phyloP scores from a whole-genome alignment of 2,797 vertebrate species.

The Tadarida brasiliensis region DNA sequence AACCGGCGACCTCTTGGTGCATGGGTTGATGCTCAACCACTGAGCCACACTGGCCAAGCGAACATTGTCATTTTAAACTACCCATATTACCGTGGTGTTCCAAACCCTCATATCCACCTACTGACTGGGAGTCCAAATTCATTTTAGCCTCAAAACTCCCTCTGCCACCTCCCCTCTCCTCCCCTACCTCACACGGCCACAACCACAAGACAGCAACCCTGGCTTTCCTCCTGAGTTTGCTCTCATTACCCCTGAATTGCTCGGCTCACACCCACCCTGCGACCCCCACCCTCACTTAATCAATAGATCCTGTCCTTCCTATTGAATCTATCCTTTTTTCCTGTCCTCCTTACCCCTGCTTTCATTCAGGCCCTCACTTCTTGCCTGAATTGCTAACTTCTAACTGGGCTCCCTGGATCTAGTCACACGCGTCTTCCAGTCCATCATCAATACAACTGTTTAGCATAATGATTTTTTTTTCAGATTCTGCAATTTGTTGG shows the following conservation, averaged over 20 bases:
- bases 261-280: fast-evolving
- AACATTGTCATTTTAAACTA: not conserved
- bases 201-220: not conserved
- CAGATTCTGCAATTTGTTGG: not conserved
- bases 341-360: not conserved
- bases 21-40: not conserved
- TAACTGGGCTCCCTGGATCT: not conserved
- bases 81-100: not conserved
- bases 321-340: not conserved
- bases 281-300: not conserved
- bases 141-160: not conserved
- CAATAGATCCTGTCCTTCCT: not conserved
- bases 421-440: not conserved
- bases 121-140: not conserved
- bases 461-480: not conserved
- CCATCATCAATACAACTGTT: not conserved
- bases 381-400: not conserved
- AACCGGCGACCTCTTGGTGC: not conserved
- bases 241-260: not conserved
- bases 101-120: not conserved
- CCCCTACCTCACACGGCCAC: not conserved
- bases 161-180: too few species aligned
- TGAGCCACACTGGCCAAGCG: not conserved
- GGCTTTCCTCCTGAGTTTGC: not conserved
- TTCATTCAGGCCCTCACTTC: not conserved